phyloP scores from a whole-genome alignment of 2,113 vertebrate species.

The Myotis brandtii region DNA sequence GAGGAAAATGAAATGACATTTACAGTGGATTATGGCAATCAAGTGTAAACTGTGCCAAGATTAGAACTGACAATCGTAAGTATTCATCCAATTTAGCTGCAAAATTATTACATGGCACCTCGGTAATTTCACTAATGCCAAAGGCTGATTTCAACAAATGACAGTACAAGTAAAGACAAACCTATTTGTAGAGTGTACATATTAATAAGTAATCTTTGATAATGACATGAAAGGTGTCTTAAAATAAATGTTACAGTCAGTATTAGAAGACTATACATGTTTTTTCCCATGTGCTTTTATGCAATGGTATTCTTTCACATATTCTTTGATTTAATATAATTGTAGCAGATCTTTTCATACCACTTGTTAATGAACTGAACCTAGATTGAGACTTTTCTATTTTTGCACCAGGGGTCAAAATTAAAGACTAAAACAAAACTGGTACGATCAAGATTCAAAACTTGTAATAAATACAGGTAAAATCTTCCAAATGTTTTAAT shows the following conservation, averaged over 20 bases:
- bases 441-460: background rate
- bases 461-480: background rate
- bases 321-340: background rate
- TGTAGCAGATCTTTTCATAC: background rate
- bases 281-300: background rate
- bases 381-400: background rate
- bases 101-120: background rate
- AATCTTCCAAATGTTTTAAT: background rate
- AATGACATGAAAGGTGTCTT: background rate
- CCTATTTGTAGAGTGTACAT: background rate
- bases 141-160: background rate
- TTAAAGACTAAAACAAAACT: background rate
- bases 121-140: background rate
- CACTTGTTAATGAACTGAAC: conserved; percentile 2
- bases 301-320: background rate
- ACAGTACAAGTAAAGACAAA: background rate
- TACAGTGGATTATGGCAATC: background rate
- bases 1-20: background rate
- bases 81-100: background rate
- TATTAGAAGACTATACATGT: background rate
- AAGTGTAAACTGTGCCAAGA: background rate
- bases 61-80: background rate
- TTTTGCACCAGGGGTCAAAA: background rate
- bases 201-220: background rate
- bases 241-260: background rate